Evolutionary conservation across 2,888 invertebrate genomes (phyloP).

Genomic region (Dioctria linearis): DNA sequence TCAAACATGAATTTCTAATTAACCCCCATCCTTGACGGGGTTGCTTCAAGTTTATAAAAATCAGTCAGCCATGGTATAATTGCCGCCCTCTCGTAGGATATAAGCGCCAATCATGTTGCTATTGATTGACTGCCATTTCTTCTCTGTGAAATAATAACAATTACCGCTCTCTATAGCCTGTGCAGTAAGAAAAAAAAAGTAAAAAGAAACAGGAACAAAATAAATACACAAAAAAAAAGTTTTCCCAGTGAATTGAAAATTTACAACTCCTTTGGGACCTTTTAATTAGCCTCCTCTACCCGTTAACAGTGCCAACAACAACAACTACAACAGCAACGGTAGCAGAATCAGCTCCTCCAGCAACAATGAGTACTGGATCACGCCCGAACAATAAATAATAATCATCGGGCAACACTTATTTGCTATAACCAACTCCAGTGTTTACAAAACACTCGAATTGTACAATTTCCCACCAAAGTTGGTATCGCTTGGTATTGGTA

Average conservation of each 20-base stretch:
- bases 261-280: constrained; percentile 11
- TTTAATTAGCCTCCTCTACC: constrained; percentile 21
- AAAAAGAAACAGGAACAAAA: too few relatives aligned
- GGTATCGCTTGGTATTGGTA: background rate
- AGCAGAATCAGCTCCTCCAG: too few relatives aligned
- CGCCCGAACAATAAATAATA: constrained; percentile 25
- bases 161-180: background rate
- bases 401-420: constrained; percentile 37
- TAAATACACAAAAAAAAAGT: too few relatives aligned
- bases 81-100: background rate
- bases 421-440: constrained; percentile 15
- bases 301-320: background rate
- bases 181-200: background rate
- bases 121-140: constrained; percentile 21
- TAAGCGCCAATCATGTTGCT: constrained; percentile 12
- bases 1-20: constrained; percentile 23
- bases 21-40: constrained; percentile 6
- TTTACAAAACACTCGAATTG: constrained; percentile 33
- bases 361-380: background rate
- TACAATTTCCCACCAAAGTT: constrained; percentile 1
- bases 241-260: constrained; percentile 19
- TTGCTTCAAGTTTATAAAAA: constrained; percentile 19
- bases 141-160: constrained; percentile 12
- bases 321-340: background rate
- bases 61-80: constrained; percentile 22